Evolutionary conservation across 2,888 invertebrate genomes (phyloP).

Genomic region (Drosophila anceps): DNA sequence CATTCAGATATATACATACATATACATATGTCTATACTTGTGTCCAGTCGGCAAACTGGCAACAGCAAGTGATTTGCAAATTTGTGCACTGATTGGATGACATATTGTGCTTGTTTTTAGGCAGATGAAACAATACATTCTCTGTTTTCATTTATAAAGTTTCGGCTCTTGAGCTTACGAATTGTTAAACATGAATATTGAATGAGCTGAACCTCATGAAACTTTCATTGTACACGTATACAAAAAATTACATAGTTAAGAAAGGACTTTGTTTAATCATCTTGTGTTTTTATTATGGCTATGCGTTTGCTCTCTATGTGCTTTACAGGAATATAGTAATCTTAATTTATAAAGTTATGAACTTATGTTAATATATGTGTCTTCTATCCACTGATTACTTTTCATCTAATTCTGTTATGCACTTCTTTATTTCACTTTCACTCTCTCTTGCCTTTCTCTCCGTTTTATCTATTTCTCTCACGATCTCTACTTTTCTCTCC

Average conservation of each 20-base stretch:
- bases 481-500: no score
- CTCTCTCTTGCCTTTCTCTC: no score
- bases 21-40: constrained; percentile 17
- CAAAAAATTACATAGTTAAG: not conserved
- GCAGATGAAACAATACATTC: not conserved
- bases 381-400: not conserved
- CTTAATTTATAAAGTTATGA: not conserved
- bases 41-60: constrained; percentile 40
- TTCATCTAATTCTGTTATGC: not conserved
- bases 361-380: not conserved
- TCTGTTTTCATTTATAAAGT: not conserved
- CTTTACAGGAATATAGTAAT: not conserved
- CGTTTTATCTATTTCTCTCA: no score
- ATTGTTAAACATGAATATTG: constrained; percentile 28
- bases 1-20: not conserved
- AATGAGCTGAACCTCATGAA: not conserved
- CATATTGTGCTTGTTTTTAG: constrained; percentile 55
- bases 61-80: constrained; percentile 57
- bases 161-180: not conserved
- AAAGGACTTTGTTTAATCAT: not conserved
- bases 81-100: constrained; percentile 78
- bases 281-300: no score
- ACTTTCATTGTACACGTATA: not conserved
- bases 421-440: not conserved
- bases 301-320: not conserved